Conservation (phyloP, 2,113 vertebrate genomes). For the Podiceps cristatus region DNA sequence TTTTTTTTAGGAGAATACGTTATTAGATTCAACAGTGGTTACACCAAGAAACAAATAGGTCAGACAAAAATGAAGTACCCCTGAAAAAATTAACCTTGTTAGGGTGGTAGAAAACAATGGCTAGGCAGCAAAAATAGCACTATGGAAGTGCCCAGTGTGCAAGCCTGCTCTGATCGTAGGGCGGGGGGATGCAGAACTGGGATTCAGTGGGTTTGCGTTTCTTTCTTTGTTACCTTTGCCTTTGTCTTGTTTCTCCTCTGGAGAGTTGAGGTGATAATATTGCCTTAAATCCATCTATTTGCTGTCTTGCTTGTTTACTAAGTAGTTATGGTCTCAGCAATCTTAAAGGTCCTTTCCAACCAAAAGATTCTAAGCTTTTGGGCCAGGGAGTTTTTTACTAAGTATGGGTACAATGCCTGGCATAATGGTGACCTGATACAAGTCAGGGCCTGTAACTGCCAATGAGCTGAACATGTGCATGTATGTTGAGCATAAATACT, state of each 20-base stretch:
- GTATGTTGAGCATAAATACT: not conserved
- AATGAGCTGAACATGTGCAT: not conserved
- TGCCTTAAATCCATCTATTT: not conserved
- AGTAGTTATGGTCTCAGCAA: no score
- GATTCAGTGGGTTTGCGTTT: not conserved
- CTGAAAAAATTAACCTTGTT: not conserved
- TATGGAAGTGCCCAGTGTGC: not conserved
- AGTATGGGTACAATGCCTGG: not conserved
- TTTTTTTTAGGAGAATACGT: not conserved
- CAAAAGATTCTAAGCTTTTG: not conserved
- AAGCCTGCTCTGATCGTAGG: not conserved
- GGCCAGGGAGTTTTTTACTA: not conserved
- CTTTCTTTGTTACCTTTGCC: not conserved
- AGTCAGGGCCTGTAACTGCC: fast-evolving
- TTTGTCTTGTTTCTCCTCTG: not conserved
- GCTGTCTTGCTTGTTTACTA: not conserved
- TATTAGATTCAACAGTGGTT: not conserved
- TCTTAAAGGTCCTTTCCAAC: no score
- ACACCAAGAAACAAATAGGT: not conserved
- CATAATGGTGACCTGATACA: not conserved
- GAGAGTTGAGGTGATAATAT: not conserved
- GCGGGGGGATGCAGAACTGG: not conserved
- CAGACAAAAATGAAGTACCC: not conserved
- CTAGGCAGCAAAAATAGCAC: not conserved
- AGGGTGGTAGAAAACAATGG: not conserved